phyloP scores from a whole-genome alignment of 2,113 vertebrate genomes.

The Malurus melanocephalus region DNA sequence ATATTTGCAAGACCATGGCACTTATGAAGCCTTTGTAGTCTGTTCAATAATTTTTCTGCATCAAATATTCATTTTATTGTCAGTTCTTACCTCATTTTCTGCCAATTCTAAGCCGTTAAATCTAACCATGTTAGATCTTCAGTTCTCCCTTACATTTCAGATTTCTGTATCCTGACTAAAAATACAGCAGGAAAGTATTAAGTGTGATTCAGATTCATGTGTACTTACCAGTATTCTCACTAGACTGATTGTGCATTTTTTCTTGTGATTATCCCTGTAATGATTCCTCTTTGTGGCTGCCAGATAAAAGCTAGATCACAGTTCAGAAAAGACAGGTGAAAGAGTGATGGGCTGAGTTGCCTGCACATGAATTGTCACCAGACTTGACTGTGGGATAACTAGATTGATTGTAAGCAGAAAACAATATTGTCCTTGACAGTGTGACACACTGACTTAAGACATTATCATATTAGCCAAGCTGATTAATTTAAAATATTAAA shows the following conservation, averaged over 20 bases:
- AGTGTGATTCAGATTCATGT: neutral
- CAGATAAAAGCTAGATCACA: neutral
- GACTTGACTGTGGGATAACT: neutral
- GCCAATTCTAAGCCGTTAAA: neutral
- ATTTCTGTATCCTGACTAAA: neutral
- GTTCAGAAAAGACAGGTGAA: neutral
- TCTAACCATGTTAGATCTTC: neutral
- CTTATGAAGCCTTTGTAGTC: neutral
- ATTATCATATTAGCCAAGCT: neutral
- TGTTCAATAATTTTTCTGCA: constrained; percentile 33
- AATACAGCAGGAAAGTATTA: neutral
- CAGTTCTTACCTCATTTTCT: constrained; percentile 21
- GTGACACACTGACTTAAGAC: neutral
- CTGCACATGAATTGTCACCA: neutral
- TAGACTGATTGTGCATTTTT: neutral
- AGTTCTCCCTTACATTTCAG: neutral
- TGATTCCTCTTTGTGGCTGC: neutral
- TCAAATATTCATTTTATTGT: constrained; percentile 45
- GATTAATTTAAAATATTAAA: neutral
- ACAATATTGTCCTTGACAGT: neutral
- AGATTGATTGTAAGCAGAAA: constrained; percentile 1
- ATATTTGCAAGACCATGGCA: constrained; percentile 13
- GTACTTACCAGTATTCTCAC: neutral
- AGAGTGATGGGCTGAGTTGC: neutral
- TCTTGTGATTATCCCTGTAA: neutral